Evolutionary conservation across 2,797 vertebrate genomes (phyloP).

Genomic region (Tamandua tetradactyla): DNA sequence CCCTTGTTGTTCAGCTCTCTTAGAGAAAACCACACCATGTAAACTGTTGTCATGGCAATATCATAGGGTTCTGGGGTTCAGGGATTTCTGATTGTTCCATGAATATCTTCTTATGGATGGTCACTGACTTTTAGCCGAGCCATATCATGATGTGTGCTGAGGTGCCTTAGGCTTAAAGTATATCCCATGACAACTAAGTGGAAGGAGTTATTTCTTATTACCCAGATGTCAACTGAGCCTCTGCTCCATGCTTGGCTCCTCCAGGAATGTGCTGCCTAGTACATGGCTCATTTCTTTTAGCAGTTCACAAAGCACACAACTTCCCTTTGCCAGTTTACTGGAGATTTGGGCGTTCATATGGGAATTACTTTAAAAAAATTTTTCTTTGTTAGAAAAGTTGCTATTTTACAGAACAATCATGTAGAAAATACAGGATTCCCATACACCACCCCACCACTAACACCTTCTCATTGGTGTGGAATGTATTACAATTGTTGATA

Average conservation of each 20-base stretch:
- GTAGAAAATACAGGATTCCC: no score
- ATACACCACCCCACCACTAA: no score
- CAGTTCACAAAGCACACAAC: background rate
- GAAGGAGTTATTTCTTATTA: background rate
- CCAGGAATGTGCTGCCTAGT: background rate
- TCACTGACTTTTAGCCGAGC: background rate
- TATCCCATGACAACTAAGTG: background rate
- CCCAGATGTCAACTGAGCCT: background rate
- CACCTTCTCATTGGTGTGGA: no score
- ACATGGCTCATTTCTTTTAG: background rate
- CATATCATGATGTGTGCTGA: no score
- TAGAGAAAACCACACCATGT: background rate
- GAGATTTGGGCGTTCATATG: background rate
- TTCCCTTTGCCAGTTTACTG: background rate
- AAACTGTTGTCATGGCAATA: background rate
- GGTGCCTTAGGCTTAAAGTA: background rate
- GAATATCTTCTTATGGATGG: background rate
- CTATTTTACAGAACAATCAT: no score
- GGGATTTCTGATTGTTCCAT: background rate
- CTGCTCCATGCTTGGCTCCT: background rate
- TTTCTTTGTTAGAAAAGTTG: no score
- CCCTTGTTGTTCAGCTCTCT: background rate
- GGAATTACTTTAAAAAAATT: background rate
- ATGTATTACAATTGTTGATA: no score
- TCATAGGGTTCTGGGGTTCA: background rate